Conservation (phyloP, 2,113 vertebrate species). For the Podocnemis expansa region DNA sequence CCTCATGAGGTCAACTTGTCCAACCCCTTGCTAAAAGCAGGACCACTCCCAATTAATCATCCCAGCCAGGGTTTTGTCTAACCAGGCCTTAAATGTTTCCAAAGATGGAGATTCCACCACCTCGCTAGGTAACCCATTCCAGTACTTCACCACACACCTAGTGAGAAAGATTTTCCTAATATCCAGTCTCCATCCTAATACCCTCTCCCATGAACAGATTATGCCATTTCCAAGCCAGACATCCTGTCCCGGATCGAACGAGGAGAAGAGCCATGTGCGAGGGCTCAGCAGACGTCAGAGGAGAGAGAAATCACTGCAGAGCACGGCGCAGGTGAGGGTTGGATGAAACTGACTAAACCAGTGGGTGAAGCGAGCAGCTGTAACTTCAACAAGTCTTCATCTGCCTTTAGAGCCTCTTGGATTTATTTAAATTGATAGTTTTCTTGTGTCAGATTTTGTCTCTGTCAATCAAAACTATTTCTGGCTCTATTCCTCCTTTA, state of each 20-base stretch:
- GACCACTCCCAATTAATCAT: no score
- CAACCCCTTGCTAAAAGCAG: no score
- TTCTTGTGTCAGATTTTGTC: neutral
- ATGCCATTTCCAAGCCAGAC: conserved; percentile 69
- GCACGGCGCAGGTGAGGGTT: conserved; percentile 62
- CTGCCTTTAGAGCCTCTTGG: neutral
- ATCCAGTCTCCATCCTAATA: no score
- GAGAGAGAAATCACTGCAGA: conserved; percentile 60
- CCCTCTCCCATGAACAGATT: conserved; percentile 30
- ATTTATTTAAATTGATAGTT: neutral
- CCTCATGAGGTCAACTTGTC: no score
- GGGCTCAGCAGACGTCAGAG: conserved; percentile 53
- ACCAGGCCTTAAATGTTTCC: no score
- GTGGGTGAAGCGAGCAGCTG: neutral
- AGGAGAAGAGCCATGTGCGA: conserved; percentile 58
- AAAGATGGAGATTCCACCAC: no score
- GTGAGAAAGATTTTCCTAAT: no score
- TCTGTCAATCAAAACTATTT: neutral
- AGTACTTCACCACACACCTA: no score
- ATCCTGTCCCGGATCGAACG: conserved; percentile 66
- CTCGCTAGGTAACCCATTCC: no score
- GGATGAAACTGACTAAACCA: neutral
- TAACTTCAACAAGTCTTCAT: neutral
- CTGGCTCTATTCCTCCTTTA: neutral
- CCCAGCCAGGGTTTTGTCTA: no score